Percentiles rank a stretch among this genome's conserved stretches.
Evolutionary conservation across 2,797 vertebrate species (phyloP).

Genomic region (Molossus alvarezi): DNA sequence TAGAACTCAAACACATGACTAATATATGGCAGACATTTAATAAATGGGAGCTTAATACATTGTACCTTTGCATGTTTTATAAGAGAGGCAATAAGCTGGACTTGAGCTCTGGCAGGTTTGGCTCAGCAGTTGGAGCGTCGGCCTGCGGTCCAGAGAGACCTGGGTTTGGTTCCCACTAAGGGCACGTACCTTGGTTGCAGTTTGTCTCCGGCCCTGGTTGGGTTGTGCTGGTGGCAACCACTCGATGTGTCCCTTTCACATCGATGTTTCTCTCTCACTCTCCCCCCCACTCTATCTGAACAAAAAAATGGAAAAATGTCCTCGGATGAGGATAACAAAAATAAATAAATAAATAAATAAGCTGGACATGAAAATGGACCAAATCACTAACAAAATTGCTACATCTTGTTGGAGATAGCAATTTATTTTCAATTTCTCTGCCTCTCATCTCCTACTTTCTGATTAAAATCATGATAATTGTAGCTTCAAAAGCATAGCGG

Average conservation of each 20-base stretch:
- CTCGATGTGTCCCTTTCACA: too few species aligned
- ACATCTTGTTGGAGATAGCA: background rate
- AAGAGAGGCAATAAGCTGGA: background rate
- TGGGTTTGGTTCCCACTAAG: too few species aligned
- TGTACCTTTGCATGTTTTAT: background rate
- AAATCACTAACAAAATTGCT: slow-evolving; percentile 37
- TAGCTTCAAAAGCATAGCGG: slow-evolving; percentile 14
- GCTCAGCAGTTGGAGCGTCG: too few species aligned
- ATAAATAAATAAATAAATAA: background rate
- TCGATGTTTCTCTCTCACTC: too few species aligned
- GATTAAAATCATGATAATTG: slow-evolving; percentile 40
- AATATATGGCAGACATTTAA: background rate
- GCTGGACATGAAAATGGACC: slow-evolving; percentile 33
- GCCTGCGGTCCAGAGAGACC: too few species aligned
- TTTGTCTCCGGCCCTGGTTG: too few species aligned
- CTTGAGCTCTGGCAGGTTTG: background rate
- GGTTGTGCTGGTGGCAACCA: too few species aligned
- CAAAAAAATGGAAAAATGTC: too few species aligned
- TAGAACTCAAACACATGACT: slow-evolving; percentile 33
- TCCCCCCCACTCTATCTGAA: too few species aligned
- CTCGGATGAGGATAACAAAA: too few species aligned
- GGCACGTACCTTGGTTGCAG: too few species aligned
- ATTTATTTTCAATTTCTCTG: slow-evolving; percentile 63
- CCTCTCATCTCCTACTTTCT: slow-evolving; percentile 35
- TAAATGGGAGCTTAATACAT: slow-evolving; percentile 11